A percentile compares a stretch with the other conserved stretches of the same genome.
phyloP scores from a whole-genome alignment of 2,113 vertebrate genomes.

The Pelecanus crispus region DNA sequence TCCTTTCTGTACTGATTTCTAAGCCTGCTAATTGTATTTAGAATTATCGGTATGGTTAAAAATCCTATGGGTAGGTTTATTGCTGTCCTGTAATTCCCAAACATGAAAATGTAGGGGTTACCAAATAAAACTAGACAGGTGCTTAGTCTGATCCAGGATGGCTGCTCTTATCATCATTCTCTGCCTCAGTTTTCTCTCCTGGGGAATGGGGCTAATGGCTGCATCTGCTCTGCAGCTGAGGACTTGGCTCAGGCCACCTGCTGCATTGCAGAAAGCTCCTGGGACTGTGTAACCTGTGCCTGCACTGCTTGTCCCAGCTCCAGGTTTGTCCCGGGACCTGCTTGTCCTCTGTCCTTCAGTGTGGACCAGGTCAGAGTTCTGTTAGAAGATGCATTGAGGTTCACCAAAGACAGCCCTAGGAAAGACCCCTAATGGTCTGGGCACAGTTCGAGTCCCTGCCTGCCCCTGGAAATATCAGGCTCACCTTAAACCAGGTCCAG shows the following conservation, averaged over 20 bases:
- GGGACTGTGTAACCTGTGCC: background rate
- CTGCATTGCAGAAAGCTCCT: rapidly evolving
- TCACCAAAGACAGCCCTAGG: background rate
- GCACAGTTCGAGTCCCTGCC: background rate
- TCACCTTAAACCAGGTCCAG: background rate
- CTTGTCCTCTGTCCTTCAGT: background rate
- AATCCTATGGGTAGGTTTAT: background rate
- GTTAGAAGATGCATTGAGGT: background rate
- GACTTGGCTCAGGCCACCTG: background rate
- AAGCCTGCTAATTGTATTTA: background rate
- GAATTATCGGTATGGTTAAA: background rate
- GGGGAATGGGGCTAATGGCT: background rate
- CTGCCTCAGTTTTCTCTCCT: background rate
- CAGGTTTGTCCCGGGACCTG: background rate
- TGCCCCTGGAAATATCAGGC: background rate
- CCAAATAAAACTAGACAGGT: background rate
- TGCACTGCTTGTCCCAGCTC: background rate
- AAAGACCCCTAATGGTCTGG: background rate
- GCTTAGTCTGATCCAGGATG: background rate
- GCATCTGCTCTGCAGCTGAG: background rate
- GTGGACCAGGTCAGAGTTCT: background rate
- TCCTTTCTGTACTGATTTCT: background rate
- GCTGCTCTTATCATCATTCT: background rate
- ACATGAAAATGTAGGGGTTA: rapidly evolving
- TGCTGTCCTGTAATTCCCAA: background rate